Base-by-base conservation (phyloP, 2,888 invertebrate species). In the Drosophila multiciliata region DNA sequence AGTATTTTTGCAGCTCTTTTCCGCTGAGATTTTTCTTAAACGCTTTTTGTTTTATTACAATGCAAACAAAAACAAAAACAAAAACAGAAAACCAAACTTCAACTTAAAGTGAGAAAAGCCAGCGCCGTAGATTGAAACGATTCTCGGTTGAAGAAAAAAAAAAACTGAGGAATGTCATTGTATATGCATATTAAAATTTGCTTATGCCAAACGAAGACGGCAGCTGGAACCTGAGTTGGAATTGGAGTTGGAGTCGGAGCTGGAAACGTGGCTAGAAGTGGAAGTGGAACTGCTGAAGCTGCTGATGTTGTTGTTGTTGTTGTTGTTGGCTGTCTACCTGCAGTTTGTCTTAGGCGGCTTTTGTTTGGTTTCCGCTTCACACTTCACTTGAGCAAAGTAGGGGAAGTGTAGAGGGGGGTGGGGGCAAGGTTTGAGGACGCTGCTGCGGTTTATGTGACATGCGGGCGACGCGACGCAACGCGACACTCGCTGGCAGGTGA, bases 321-420 rank as follows among this genome's bases (percentile, higher is more conserved):
- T 38, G 54, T 54, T 53, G 23, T 53, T 55, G 17, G 17, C 29
- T 50, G 55, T 69, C 66, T 82, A 82, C 84, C 87, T 86, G 85
- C 83, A 85, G 81, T 78, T 78, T 89, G 83, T 85, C 85, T 87
- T 75, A 75, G 87, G 81, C 78, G 80, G 85, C 84, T 82, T 89
- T 89, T 89, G 87, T 89, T 88, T 85, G 83, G 84, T 87, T 89
- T 89, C 89, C 89, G 90, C 83, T 89, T 89, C 88, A 89, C 90
- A 89, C 90, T 89, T 86, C 83, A 86, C 89, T 82, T 74, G 79
- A 75, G 62, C 76, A 65, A 67, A 20, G 57, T 15, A 57, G 58
- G 61, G 33, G 52, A n/a, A 15, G 29, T 29, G 11, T 11, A 29
- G 8, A 11, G 45, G 36, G 32, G 49, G 12, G n/a, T 6, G 20